These are phyloP conservation scores for Neosilurus hyrtlii DNA, from an alignment of 2,797 vertebrate genomes.

Conservation along the genomic window DNA sequence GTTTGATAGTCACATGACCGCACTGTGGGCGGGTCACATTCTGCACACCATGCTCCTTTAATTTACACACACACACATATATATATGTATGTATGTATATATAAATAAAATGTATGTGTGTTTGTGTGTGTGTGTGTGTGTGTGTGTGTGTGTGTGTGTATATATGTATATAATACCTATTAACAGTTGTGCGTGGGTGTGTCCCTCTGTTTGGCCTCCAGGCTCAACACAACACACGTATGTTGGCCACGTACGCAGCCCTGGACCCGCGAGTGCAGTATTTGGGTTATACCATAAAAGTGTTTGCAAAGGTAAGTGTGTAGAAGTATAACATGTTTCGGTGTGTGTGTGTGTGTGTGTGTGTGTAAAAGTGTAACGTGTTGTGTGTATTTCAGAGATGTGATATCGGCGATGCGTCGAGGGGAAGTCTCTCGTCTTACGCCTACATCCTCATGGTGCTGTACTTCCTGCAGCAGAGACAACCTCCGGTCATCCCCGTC, in stretches of 20 bases:
- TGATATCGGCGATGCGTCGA: conserved; percentile 96
- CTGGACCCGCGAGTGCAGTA: conserved; percentile 93
- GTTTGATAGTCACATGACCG: neutral
- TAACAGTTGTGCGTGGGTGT: neutral
- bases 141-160: neutral
- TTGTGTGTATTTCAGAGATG: conserved; percentile 80
- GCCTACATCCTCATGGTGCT: conserved; percentile 99
- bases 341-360: conserved; percentile 14
- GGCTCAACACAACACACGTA: conserved; percentile 97
- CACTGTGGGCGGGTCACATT: too few species aligned
- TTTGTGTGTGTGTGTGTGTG: too few species aligned
- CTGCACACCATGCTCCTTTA: too few species aligned
- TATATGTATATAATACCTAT: neutral
- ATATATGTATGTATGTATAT: too few species aligned
- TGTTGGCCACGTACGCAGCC: conserved; percentile 94
- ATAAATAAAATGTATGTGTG: neutral
- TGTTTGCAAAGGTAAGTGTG: conserved; percentile 99
- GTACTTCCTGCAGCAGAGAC: conserved; percentile 96
- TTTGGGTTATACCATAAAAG: conserved; percentile 97
- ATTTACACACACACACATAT: too few species aligned
- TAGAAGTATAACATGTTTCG: too few species aligned
- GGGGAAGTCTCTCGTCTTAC: conserved; percentile 96
- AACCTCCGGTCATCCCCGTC: conserved; percentile 93
- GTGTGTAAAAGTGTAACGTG: too few species aligned
- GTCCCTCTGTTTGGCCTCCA: conserved; percentile 54